Percentiles rank a stretch among this genome's conserved stretches.
phyloP scores from a whole-genome alignment of 2,888 invertebrate genomes.

The Drosophila pegasa region DNA sequence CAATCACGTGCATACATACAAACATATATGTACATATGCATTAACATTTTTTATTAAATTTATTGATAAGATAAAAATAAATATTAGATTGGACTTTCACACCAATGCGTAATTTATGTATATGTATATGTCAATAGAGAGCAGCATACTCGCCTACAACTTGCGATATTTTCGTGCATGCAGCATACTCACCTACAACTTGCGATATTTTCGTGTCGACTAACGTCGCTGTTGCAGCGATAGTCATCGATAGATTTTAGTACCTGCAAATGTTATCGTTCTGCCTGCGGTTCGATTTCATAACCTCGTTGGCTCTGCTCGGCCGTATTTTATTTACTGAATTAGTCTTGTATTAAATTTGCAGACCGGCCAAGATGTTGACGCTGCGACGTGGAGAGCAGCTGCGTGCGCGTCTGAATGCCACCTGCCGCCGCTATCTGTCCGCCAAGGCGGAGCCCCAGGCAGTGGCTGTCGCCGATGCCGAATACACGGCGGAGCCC shows the following conservation, averaged over 20 bases:
- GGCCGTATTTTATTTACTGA: slow-evolving; percentile 34
- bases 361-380: slow-evolving; percentile 50
- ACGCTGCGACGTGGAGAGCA: slow-evolving; percentile 52
- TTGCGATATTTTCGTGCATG: not conserved
- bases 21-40: too few relatives aligned
- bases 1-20: not conserved
- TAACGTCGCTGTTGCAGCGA: slow-evolving; percentile 7
- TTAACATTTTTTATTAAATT: not conserved
- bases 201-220: too few relatives aligned
- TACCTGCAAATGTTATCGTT: slow-evolving; percentile 22
- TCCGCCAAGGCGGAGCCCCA: slow-evolving; percentile 37
- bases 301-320: slow-evolving; percentile 51
- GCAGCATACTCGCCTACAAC: not conserved
- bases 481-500: slow-evolving; percentile 72
- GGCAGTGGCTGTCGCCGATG: slow-evolving; percentile 27
- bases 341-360: slow-evolving; percentile 46
- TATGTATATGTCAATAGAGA: not conserved
- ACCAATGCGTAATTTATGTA: not conserved
- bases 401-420: slow-evolving; percentile 43
- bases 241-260: slow-evolving; percentile 4
- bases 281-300: slow-evolving; percentile 40
- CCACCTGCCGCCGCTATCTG: slow-evolving; percentile 38
- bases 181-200: not conserved
- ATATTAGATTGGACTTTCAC: not conserved
- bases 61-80: not conserved